Evolutionary conservation across 1,140 invertebrate genomes (phyloP).

Genomic region (Antheraea mylitta): DNA sequence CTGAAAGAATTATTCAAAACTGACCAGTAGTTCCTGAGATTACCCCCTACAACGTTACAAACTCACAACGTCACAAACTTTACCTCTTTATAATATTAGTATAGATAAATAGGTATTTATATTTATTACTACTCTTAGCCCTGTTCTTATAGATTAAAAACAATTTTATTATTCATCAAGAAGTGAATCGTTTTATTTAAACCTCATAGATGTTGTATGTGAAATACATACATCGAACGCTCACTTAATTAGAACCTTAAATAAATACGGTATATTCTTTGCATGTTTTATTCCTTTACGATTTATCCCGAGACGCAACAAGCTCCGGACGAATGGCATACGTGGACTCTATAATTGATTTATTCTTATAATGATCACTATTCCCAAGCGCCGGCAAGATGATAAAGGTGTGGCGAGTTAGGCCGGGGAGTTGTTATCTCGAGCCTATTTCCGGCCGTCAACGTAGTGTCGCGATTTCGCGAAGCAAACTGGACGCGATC

Average conservation of each 20-base stretch:
- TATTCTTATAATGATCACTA: constrained; percentile 68
- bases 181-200: too few species aligned
- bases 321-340: constrained; percentile 26
- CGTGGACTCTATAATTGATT: constrained; percentile 51
- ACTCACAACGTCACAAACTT: too few species aligned
- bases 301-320: constrained; percentile 28
- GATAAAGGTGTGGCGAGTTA: constrained; percentile 60
- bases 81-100: too few species aligned
- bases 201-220: too few species aligned
- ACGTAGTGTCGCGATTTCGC: constrained; percentile 46
- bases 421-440: constrained; percentile 69
- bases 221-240: too few species aligned
- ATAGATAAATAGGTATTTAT: not conserved
- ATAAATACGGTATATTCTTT: not conserved
- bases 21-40: too few species aligned
- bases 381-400: constrained; percentile 55
- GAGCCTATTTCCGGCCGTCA: constrained; percentile 73
- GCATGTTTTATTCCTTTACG: constrained; percentile 32
- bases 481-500: constrained; percentile 50
- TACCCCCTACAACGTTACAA: too few species aligned
- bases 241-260: too few species aligned
- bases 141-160: not conserved
- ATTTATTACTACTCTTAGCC: not conserved
- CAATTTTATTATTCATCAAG: too few species aligned
- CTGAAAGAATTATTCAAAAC: too few species aligned